Conservation (phyloP, 2,888 invertebrate genomes). For the Cerastis rubricosa region DNA sequence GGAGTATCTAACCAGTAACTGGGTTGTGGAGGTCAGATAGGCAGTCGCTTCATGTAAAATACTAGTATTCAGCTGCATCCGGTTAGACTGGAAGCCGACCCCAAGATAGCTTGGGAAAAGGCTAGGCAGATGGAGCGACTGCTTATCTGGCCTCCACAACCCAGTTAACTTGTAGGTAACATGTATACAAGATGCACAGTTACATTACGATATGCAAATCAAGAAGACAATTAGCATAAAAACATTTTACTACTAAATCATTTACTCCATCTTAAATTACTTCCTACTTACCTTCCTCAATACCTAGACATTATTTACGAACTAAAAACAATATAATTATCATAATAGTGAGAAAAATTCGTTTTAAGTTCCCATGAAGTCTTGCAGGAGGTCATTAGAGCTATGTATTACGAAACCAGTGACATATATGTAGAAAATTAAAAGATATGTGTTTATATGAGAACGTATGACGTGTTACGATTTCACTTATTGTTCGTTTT, state of each 20-base stretch:
- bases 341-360: conserved; percentile 58
- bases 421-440: conserved; percentile 33
- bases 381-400: conserved; percentile 46
- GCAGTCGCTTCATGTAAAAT: too few relatives aligned
- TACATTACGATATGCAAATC: neutral
- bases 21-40: too few relatives aligned
- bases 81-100: too few relatives aligned
- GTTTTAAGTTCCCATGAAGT: conserved; percentile 48
- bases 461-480: conserved; percentile 24
- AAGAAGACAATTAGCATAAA: neutral
- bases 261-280: conserved; percentile 11
- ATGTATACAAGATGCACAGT: neutral
- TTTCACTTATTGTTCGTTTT: conserved; percentile 56
- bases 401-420: conserved; percentile 54
- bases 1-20: too few relatives aligned
- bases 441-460: conserved; percentile 24
- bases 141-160: neutral
- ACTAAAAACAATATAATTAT: conserved; percentile 34
- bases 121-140: neutral
- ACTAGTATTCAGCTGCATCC: too few relatives aligned
- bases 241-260: conserved; percentile 4
- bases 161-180: neutral
- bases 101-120: too few relatives aligned
- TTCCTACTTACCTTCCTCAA: conserved; percentile 31
- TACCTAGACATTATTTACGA: conserved; percentile 18